phyloP scores from a whole-genome alignment of 2,797 vertebrate species.

The Zalophus californianus region DNA sequence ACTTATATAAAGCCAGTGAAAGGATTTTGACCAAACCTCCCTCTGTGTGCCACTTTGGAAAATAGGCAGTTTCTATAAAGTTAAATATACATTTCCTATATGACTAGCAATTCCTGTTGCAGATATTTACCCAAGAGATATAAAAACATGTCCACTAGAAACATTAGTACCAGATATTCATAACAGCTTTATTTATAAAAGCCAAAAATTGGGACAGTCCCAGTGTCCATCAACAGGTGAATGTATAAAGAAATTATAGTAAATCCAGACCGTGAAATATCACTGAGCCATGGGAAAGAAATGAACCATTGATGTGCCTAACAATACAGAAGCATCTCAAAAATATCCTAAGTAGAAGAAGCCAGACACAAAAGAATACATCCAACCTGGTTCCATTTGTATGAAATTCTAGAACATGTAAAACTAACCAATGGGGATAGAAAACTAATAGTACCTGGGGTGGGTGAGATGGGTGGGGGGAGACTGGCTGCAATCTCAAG shows the following conservation, averaged over 20 bases:
- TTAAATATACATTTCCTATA: not conserved
- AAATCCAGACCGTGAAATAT: not conserved
- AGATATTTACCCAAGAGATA: slow-evolving; percentile 36
- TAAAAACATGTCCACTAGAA: not conserved
- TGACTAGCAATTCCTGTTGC: not conserved
- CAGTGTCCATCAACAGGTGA: not conserved
- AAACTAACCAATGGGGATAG: not conserved
- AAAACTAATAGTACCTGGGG: not conserved
- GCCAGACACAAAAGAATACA: not conserved
- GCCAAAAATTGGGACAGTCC: not conserved
- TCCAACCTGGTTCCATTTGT: not conserved
- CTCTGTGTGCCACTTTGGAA: not conserved
- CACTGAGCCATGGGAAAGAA: slow-evolving; percentile 19
- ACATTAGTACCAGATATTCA: not conserved
- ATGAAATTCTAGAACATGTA: not conserved
- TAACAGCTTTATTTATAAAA: not conserved
- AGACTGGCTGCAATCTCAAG: not conserved
- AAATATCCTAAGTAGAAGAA: not conserved
- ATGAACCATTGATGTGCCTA: not conserved
- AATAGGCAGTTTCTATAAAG: slow-evolving; percentile 37
- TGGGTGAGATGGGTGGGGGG: not conserved
- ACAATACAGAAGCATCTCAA: not conserved
- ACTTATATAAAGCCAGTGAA: not conserved
- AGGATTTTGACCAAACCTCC: not conserved
- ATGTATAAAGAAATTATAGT: not conserved